phyloP scores from a whole-genome alignment of 2,113 vertebrate species.

The Corynorhinus townsendii region DNA sequence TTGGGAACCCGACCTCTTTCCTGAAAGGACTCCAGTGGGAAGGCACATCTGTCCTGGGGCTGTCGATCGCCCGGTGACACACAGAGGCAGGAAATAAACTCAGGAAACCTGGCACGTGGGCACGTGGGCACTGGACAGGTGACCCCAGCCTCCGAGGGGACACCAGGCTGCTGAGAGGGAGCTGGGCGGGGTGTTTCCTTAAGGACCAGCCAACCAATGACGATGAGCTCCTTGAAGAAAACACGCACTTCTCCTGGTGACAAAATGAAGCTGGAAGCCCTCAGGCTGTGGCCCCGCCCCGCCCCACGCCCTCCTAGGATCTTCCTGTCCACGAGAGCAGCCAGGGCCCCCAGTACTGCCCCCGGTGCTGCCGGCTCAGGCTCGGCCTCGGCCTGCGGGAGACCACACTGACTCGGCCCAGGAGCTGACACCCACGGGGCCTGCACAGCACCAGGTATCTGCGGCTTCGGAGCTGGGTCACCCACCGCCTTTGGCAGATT shows the following conservation, averaged over 20 bases:
- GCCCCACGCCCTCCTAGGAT: no score
- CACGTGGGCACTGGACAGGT: background rate
- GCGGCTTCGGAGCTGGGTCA: fast-evolving
- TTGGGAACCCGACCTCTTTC: no score
- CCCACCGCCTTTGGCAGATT: background rate
- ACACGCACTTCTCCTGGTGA: background rate
- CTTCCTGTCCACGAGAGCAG: no score
- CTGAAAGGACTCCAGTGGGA: background rate
- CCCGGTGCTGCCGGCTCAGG: no score
- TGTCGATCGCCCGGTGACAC: background rate
- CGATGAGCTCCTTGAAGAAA: background rate
- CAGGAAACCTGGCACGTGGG: background rate
- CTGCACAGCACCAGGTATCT: fast-evolving
- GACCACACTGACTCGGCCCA: no score
- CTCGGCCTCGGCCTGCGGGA: no score
- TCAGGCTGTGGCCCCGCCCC: no score
- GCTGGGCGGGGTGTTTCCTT: background rate
- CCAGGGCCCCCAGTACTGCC: no score
- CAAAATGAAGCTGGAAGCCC: background rate
- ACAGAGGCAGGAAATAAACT: background rate
- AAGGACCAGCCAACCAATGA: background rate
- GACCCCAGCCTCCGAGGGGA: no score
- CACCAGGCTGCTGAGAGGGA: background rate
- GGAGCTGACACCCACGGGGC: no score
- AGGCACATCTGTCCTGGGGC: fast-evolving